These are phyloP conservation scores for Clepsis dumicolana DNA, from an alignment of 2,888 invertebrate genomes.

Conservation along the genomic window DNA sequence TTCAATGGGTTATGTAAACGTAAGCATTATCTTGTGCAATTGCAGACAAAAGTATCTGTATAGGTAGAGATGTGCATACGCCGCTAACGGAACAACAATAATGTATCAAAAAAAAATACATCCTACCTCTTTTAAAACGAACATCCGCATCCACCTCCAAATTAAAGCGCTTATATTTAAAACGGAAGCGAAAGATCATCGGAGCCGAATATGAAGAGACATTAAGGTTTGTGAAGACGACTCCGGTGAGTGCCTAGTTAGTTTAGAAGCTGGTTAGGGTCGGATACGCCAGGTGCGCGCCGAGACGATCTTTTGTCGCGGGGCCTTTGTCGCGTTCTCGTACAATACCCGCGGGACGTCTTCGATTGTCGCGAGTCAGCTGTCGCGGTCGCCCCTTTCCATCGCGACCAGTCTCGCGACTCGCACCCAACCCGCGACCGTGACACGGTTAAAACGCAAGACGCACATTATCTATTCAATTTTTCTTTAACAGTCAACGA, in stretches of 20 bases:
- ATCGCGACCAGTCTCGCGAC: slow-evolving; percentile 49
- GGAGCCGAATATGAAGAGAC: slow-evolving; percentile 54
- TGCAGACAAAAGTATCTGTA: too few species aligned
- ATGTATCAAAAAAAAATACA: slow-evolving; percentile 12
- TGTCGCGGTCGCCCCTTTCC: slow-evolving; percentile 71
- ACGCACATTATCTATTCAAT: slow-evolving; percentile 20
- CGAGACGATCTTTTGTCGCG: slow-evolving; percentile 76
- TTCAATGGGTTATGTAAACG: neutral
- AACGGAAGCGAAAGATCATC: slow-evolving; percentile 63
- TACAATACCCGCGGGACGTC: slow-evolving; percentile 83
- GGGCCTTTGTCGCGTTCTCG: slow-evolving; percentile 61
- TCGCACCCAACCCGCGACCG: slow-evolving; percentile 60
- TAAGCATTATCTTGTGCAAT: neutral
- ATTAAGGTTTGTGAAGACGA: slow-evolving; percentile 60
- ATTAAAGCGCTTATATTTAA: slow-evolving; percentile 14
- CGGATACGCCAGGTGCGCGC: slow-evolving; percentile 76
- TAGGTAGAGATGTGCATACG: too few species aligned
- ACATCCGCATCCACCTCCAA: slow-evolving; percentile 42
- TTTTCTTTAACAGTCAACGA: neutral
- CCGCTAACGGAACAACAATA: slow-evolving; percentile 11
- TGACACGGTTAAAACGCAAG: slow-evolving; percentile 55
- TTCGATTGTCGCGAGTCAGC: slow-evolving; percentile 83
- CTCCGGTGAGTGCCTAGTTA: slow-evolving; percentile 49
- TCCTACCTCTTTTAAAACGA: slow-evolving; percentile 5
- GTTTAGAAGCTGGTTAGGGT: slow-evolving; percentile 70